phyloP scores from a whole-genome alignment of 2,888 invertebrate species.

The Cynaeus angustus region DNA sequence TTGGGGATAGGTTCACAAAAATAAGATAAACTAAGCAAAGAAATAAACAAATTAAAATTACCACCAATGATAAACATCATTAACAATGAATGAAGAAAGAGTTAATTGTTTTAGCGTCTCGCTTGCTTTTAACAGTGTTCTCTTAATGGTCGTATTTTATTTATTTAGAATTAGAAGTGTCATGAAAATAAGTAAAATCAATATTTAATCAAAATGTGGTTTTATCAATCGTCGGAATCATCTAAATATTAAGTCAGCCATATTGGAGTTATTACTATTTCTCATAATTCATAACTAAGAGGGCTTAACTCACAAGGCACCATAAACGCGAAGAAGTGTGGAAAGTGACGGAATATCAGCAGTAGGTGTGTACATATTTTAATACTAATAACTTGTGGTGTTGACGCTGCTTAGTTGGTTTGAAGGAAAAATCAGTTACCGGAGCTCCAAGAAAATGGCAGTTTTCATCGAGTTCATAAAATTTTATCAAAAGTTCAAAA shows the following conservation, averaged over 20 bases:
- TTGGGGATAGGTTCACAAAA: too few relatives aligned
- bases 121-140: background rate
- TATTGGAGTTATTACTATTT: slow-evolving; percentile 62
- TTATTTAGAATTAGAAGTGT: background rate
- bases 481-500: too few relatives aligned
- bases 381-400: slow-evolving; percentile 26
- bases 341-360: slow-evolving; percentile 33
- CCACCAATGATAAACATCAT: too few relatives aligned
- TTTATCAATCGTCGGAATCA: slow-evolving; percentile 6
- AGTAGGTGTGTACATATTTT: slow-evolving; percentile 44
- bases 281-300: slow-evolving; percentile 72
- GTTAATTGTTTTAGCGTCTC: background rate
- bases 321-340: slow-evolving; percentile 63
- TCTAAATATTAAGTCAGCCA: slow-evolving; percentile 34
- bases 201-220: slow-evolving; percentile 9
- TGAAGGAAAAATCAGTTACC: too few relatives aligned
- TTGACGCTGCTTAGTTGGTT: too few relatives aligned
- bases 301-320: slow-evolving; percentile 68
- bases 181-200: background rate
- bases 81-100: background rate
- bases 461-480: too few relatives aligned
- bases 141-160: background rate
- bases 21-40: too few relatives aligned
- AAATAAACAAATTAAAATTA: too few relatives aligned
- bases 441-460: too few relatives aligned